Conservation (phyloP, 2,797 vertebrate genomes). For the Neopelma chrysocephalum region DNA sequence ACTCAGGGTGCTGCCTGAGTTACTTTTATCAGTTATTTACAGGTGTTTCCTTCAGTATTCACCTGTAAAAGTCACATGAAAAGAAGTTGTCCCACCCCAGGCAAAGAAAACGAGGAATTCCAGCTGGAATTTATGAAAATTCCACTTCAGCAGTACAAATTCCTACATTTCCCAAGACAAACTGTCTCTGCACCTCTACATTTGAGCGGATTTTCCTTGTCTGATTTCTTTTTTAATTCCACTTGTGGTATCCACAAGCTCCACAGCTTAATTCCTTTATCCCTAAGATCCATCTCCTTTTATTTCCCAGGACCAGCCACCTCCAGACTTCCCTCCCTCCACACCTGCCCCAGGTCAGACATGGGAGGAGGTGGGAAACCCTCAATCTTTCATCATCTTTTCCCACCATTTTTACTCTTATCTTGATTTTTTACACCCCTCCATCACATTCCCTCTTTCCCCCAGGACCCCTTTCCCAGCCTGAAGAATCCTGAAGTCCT, state of each 20-base stretch:
- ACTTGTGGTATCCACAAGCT: background rate
- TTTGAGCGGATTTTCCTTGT: background rate
- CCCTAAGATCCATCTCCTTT: rapidly evolving
- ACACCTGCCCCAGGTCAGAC: background rate
- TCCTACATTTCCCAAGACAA: background rate
- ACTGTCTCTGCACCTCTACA: background rate
- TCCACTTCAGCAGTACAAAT: background rate
- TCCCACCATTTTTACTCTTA: rapidly evolving
- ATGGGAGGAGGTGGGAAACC: background rate
- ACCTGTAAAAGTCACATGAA: background rate
- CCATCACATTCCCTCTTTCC: background rate
- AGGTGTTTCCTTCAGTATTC: background rate
- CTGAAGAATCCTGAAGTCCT: background rate
- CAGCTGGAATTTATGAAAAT: rapidly evolving
- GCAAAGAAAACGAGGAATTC: background rate
- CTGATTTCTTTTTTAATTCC: background rate
- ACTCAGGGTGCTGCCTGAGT: background rate
- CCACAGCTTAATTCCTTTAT: background rate
- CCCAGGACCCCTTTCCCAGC: background rate
- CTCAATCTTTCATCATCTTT: background rate
- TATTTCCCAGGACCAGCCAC: background rate
- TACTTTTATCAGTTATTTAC: background rate
- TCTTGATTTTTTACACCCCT: background rate
- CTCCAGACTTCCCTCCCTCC: background rate
- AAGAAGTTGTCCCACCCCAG: background rate